phyloP scores from a whole-genome alignment of 2,888 invertebrate species.

The Vannuccia rotundouncinata region DNA sequence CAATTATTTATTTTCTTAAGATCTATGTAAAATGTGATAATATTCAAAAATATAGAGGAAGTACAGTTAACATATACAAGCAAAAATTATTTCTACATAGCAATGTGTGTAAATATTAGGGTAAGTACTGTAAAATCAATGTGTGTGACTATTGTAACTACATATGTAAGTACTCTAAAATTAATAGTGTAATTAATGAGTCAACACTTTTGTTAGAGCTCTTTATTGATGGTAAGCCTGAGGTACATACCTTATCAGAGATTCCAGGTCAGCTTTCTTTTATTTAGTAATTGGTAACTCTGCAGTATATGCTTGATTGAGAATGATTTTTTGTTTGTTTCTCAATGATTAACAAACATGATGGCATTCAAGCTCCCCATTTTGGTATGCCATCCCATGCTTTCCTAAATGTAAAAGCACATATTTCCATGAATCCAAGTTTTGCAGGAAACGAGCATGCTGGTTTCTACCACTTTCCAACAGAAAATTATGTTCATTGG shows the following conservation, averaged over 20 bases:
- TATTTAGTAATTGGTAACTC: conserved; percentile 12
- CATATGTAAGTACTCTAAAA: conserved; percentile 6
- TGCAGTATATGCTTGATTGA: background rate
- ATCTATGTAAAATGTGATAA: conserved; percentile 5
- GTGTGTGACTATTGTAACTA: conserved; percentile 13
- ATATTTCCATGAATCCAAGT: background rate
- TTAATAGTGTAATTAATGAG: background rate
- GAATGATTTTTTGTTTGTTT: conserved; percentile 6
- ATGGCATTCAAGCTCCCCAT: conserved; percentile 8
- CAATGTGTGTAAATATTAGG: background rate
- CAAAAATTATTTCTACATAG: conserved; percentile 5
- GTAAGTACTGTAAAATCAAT: conserved; percentile 18
- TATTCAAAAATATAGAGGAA: conserved; percentile 13
- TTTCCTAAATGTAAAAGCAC: conserved; percentile 1
- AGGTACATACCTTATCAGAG: conserved; percentile 17
- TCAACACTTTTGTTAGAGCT: conserved; percentile 17
- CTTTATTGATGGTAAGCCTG: conserved; percentile 16
- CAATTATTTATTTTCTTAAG: conserved; percentile 11
- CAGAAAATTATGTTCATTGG: conserved; percentile 16
- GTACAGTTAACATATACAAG: too few species aligned
- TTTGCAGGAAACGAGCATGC: conserved; percentile 25
- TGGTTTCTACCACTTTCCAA: conserved; percentile 9
- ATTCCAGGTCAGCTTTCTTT: conserved; percentile 6
- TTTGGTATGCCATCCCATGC: conserved; percentile 17
- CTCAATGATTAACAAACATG: conserved; percentile 4